Base-by-base conservation (phyloP, 2,797 vertebrate species). In the Anguilla pacifica region DNA sequence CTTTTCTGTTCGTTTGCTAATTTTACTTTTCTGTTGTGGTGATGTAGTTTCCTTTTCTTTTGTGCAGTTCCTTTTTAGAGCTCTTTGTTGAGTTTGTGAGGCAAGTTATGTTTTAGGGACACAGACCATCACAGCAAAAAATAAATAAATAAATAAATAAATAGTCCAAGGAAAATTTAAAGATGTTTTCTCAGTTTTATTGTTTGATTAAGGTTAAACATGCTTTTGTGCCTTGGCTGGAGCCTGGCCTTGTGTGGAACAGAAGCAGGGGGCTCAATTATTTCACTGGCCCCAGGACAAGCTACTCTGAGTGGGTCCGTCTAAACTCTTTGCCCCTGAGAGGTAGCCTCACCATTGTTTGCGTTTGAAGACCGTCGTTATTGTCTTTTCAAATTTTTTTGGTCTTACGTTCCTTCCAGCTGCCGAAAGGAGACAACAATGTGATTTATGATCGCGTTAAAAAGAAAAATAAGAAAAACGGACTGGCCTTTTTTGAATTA, bases 401-500 rank as follows among this genome's bases (percentile, higher is more conserved):
- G 3, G 86, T 88, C 88, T 87, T 86, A 88, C 3, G 70, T 86
- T 87, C 82, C 77, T 74, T 43, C 86, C 86, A 87, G 90, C 87
- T 86, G 84, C 74, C 86, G 70, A 83, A 86, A 85, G 72, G 70
- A 86, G 87, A 85, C 89, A 79, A 89, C 72, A 85, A 57, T 31
- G 72, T 87, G 87, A 91, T 89, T 90, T 90, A 85, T 85, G 59
- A 79, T 85, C 0, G 17, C 19, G 3, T 67, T 67, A 70, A 87
- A 83, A 81, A 88, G 87, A 87, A 88, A 87, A 88, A 28, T 31
- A 79, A 57, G 88, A 82, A 87, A 87, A 87, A 55, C 86, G 55
- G 86, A 77, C 82, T 77, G 87, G 87, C 87, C 82, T 79, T 84
- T 83, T 84, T 74, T 82, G 86, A 89, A 89, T 89, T 88, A 86